Base-by-base conservation (phyloP, 1,140 invertebrate species). In the Batillaria attramentaria region DNA sequence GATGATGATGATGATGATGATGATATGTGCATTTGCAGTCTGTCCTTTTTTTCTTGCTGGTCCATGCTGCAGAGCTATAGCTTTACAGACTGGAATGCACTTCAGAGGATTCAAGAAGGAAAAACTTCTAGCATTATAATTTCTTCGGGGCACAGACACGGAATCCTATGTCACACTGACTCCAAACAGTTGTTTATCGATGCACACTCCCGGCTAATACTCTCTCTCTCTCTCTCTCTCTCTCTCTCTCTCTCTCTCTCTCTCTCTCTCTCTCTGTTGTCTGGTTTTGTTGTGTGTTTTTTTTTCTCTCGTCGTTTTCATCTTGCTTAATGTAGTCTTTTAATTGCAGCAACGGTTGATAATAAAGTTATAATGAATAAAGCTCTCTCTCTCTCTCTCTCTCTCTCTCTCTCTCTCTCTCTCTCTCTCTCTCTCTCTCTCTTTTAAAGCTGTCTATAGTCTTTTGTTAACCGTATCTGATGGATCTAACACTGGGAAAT, bases 211-310 rank as follows among this genome's bases (percentile, higher is more conserved):
- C 24, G 24, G 24, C 6, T 31, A 60, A 10, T n/a, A n/a, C 6
- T 31, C 57, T 60, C 57, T 60, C 57, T 24, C 57, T 60, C 57
- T 60, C 57, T 60, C 57, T 60, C 57, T 60, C 57, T 24, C 57
- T 8, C 57, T 8, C 57, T 24, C 24, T 8, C 57, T 8, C 24
- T 60, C 57, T 42, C 70, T 72, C 70, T 72, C 70, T 72, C 70
- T 42, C 70, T 72, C 70, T 72, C 70, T 42, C 35, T 72, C 39
- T 72, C 70, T 72, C 70, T 72, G 18, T 42, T 28, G 39, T 41
- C 18, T 18, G 13, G 18, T 72, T 41, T 72, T 41, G 39, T 41
- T 41, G 2, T 72, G 37, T 72, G 13, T 72, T 2, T 37, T 42
- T 13, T 28, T n/a, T 24, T 41, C 8, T 24, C 16, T 3, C 33